Evolutionary conservation across 2,888 invertebrate species (phyloP), one percentile per base, ranked within the genome.

Genomic region (Tenthredo amoena): DNA sequence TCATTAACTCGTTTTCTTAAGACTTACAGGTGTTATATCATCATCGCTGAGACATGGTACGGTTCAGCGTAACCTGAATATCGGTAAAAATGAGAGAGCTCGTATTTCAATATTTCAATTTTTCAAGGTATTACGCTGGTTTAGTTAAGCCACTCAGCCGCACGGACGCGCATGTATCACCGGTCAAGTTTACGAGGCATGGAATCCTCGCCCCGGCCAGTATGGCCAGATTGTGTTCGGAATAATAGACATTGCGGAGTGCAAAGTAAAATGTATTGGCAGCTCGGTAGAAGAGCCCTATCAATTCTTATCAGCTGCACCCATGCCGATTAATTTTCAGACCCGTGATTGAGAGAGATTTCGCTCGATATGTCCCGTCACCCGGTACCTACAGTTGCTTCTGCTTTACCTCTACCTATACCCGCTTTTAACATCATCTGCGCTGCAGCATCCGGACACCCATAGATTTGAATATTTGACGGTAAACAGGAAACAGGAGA

Each of bases 291-390:
- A 89, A 89, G 88, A 89, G 88, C 90, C 90, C 77, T 77, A 77
- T 77, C 77, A 91, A 91, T 91, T 90, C 90, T 91, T 91, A 91
- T 91, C 91, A 90, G 90, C 89, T 90, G 90, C 90, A 87, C 89
- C 90, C 90, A 91, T 89, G 89, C 91, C 91, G 90, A 91, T 91
- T 91, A 91, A 91, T 91, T 91, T 90, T 91, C 91, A 88, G 88
- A 89, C 88, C 89, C 87, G 89, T 89, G 90, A 90, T 88, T 88
- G 88, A 87, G 88, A 88, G 77, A 55, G 77, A 77, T 77, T 77
- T 55, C 77, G 40, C 77, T 77, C 77, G 77, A 77, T 77, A 77
- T 31, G 55, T 55, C 72, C 21, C 77, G 55, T 77, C 77, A 77
- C 77, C 74, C 74, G 47, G 55, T 74, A 31, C 21, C 12, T 31